Conservation (phyloP, 2,113 vertebrate genomes). For the Synodontis membranacea region DNA sequence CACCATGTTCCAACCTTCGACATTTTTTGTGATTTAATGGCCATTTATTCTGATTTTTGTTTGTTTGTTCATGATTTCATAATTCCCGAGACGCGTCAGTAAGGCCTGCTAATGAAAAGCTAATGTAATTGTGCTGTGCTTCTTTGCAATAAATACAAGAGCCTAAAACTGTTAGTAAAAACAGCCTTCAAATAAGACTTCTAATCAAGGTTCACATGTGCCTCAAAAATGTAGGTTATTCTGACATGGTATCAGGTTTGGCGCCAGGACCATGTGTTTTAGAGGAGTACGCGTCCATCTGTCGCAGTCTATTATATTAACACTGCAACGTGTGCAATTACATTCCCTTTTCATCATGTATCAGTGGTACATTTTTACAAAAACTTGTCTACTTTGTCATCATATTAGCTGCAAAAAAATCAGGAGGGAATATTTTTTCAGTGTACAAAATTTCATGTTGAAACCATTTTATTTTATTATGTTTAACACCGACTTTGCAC, state of each 20-base stretch:
- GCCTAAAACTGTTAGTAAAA: constrained; percentile 38
- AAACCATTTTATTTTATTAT: not conserved
- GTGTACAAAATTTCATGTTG: no score
- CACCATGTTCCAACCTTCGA: constrained; percentile 53
- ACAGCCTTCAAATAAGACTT: constrained; percentile 21
- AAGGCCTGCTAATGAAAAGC: constrained; percentile 50
- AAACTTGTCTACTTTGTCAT: not conserved
- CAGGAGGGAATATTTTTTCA: not conserved
- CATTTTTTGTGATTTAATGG: constrained; percentile 37
- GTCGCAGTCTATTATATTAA: not conserved
- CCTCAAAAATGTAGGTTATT: constrained; percentile 9
- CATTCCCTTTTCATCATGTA: not conserved
- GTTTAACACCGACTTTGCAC: not conserved
- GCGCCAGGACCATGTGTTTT: constrained; percentile 24
- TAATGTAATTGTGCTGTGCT: constrained; percentile 74
- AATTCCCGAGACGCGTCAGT: not conserved
- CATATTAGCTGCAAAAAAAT: not conserved
- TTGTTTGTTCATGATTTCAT: not conserved
- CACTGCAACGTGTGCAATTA: constrained; percentile 11
- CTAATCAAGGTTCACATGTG: constrained; percentile 11
- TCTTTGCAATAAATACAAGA: constrained; percentile 59
- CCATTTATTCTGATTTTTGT: constrained; percentile 9
- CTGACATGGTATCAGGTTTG: not conserved
- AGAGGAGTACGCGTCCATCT: not conserved
- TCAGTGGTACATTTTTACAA: not conserved